phyloP scores from a whole-genome alignment of 2,888 invertebrate genomes.

The Catocala nupta region DNA sequence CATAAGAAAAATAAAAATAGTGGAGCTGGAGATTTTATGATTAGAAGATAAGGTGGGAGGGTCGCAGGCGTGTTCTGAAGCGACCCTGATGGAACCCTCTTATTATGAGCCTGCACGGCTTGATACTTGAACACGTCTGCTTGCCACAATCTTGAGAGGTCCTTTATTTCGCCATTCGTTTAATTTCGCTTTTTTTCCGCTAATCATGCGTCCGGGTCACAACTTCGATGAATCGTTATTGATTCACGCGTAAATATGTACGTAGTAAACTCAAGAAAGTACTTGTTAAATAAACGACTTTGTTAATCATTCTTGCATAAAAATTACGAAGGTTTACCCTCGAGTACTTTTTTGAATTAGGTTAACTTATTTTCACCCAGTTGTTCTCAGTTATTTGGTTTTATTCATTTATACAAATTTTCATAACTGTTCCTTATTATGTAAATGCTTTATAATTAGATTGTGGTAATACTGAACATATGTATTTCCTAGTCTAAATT shows the following conservation, averaged over 20 bases:
- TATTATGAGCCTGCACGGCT: slow-evolving; percentile 82
- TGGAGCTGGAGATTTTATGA: slow-evolving; percentile 60
- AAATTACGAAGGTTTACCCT: slow-evolving; percentile 24
- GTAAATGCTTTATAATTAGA: no score
- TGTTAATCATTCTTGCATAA: slow-evolving; percentile 35
- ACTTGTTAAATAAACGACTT: slow-evolving; percentile 29
- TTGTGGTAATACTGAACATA: no score
- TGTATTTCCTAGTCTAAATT: no score
- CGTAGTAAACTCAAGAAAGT: slow-evolving; percentile 30
- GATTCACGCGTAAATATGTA: slow-evolving; percentile 21
- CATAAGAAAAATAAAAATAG: slow-evolving; percentile 34
- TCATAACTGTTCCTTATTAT: no score
- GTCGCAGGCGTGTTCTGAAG: slow-evolving; percentile 59
- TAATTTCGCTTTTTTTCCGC: slow-evolving; percentile 61
- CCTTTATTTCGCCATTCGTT: slow-evolving; percentile 71
- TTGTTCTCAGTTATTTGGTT: slow-evolving; percentile 1
- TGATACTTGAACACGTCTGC: slow-evolving; percentile 83
- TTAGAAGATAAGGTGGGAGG: slow-evolving; percentile 72
- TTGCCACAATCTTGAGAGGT: slow-evolving; percentile 76
- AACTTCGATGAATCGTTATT: slow-evolving; percentile 28
- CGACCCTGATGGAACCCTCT: slow-evolving; percentile 68
- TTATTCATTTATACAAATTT: not conserved
- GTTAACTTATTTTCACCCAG: slow-evolving; percentile 30
- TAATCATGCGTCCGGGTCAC: slow-evolving; percentile 40
- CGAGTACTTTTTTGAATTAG: slow-evolving; percentile 25